phyloP scores from a whole-genome alignment of 2,888 invertebrate genomes.

The Volucella inanis region DNA sequence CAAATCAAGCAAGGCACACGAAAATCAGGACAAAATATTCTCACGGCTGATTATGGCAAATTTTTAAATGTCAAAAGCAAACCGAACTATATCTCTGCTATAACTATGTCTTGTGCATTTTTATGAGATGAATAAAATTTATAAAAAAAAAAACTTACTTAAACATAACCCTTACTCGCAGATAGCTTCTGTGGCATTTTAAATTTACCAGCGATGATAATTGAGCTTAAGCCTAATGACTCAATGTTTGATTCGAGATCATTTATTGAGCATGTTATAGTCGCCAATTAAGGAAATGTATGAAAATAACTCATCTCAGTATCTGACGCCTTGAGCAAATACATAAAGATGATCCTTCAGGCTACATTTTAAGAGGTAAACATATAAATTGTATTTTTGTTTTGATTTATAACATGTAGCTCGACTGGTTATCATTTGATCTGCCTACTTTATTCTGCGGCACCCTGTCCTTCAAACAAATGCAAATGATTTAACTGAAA shows the following conservation, averaged over 20 bases:
- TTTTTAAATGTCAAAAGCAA: too few species aligned
- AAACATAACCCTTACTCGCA: too few species aligned
- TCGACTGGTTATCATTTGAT: constrained; percentile 1
- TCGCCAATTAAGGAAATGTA: constrained; percentile 21
- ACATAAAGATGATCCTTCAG: constrained; percentile 20
- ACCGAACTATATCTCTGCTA: too few species aligned
- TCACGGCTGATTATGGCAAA: too few species aligned
- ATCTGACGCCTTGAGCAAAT: not conserved
- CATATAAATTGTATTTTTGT: constrained; percentile 2
- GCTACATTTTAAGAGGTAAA: constrained; percentile 1
- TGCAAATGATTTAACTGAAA: constrained; percentile 43
- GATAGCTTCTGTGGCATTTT: too few species aligned
- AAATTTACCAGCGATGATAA: too few species aligned
- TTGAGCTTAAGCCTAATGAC: too few species aligned
- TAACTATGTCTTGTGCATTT: too few species aligned
- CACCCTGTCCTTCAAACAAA: constrained; percentile 62
- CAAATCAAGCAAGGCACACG: too few species aligned
- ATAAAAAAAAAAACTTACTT: too few species aligned
- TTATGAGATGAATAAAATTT: too few species aligned
- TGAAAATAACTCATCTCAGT: not conserved
- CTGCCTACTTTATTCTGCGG: constrained; percentile 35
- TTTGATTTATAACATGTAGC: not conserved
- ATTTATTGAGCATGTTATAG: not conserved
- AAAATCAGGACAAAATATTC: too few species aligned
- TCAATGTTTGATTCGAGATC: not conserved